phyloP scores from a whole-genome alignment of 2,113 vertebrate genomes.

The Entelurus aequoreus region DNA sequence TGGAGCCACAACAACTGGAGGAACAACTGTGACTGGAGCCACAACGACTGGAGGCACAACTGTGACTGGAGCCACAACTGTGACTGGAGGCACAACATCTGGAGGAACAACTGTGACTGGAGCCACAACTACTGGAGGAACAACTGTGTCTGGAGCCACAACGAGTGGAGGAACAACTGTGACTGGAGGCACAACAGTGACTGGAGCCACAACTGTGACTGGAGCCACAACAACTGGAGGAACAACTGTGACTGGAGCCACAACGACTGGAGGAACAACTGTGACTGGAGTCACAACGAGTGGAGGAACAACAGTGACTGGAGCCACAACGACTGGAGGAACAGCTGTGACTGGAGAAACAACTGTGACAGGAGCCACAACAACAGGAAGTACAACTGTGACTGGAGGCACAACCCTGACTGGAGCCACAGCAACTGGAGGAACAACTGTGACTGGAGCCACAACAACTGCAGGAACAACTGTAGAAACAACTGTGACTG shows the following conservation, averaged over 20 bases:
- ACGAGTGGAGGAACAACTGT: not conserved
- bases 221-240: not conserved
- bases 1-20: not conserved
- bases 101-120: not conserved
- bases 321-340: not conserved
- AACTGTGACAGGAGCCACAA: not conserved
- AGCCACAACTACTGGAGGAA: not conserved
- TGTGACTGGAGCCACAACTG: no score
- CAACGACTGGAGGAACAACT: no score
- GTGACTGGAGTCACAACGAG: not conserved
- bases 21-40: not conserved
- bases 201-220: not conserved
- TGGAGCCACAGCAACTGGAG: not conserved
- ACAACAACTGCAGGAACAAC: not conserved
- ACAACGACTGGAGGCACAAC: not conserved
- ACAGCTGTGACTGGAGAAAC: not conserved
- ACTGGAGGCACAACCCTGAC: not conserved
- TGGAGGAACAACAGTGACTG: not conserved
- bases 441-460: not conserved
- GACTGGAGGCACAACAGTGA: not conserved
- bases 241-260: not conserved
- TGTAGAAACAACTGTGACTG: not conserved
- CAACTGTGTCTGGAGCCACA: not conserved
- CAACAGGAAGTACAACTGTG: not conserved
- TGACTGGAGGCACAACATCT: not conserved